Evolutionary conservation across 2,888 invertebrate species (phyloP), one percentile per base, ranked within the genome.

Genomic region (Therioaphis trifolii): DNA sequence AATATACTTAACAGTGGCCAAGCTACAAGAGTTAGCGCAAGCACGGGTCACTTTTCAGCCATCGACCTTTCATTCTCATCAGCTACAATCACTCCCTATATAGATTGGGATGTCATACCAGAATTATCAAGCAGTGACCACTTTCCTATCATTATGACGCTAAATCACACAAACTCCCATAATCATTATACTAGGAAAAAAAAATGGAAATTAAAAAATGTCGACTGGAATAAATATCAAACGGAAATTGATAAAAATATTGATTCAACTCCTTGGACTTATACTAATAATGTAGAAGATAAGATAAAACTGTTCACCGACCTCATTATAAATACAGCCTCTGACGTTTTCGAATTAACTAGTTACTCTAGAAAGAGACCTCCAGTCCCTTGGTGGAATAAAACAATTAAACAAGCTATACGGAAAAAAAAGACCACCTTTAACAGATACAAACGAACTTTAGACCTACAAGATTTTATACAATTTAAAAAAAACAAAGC

Each of bases 31-130:
- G 66, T 40, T 40, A 68, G 40, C 66, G 66, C 66, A 9, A 40
- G 40, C 21, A 68, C 35, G 40, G 40, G 66, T n/a, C 66, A 40
- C 66, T 68, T 68, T 40, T 68, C 66, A 63, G 63, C 63, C 63
- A 35, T 63, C 63, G 63, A 63, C 63, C 63, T 63, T 63, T 35
- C 35, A 63, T 68, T 68, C 66, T 35, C 35, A 71, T 71, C 71
- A 71, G 14, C n/a, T n/a, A n/a, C n/a, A n/a, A n/a, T n/a, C n/a
- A n/a, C n/a, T n/a, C n/a, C 71, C 46, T 46, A 71, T 27, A 49
- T 71, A 71, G 27, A 69, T 43, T 69, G 69, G 69, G 69, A 69
- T 21, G 69, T 69, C 69, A 24, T 69, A 69, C 43, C 69, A 71
- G 49, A 71, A 71, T 49, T 71, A 71, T 71, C 71, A 49, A 49